Evolutionary conservation across 2,888 invertebrate species (phyloP), one percentile per base, ranked within the genome.

Genomic region (Campoplex nolae): DNA sequence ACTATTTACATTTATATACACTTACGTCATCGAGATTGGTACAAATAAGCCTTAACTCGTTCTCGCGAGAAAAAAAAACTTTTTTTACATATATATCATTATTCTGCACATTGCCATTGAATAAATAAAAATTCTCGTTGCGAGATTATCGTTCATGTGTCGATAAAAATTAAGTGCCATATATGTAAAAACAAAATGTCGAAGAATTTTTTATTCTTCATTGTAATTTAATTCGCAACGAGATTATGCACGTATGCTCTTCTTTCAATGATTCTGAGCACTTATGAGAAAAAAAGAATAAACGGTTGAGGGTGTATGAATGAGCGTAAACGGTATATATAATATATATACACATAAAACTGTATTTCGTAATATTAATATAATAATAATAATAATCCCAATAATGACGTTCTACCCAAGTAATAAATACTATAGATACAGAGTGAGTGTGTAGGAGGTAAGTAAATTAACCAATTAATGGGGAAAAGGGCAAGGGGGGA

Each of bases 381-480:
- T 93, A 90, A 88, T 92, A 92, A 91, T 89, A 91, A 92, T 93
- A 92, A 93, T 94, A 93, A 94, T 94, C 94, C 94, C 94, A 94
- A 93, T 94, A 94, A 93, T 94, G 93, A 93, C 93, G 90, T 93
- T 93, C 94, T 94, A 94, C 94, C 94, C 94, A 94, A 93, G 93
- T 94, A 94, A 94, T 94, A 94, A 94, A 94, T 94, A 94, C 94
- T 94, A 94, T 94, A 94, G 93, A 93, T 94, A 94, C 94, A 94
- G 92, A 94, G 92, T 93, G 93, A 93, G 93, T 93, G 93, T 93
- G 93, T 93, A 92, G 92, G 92, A 87, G 88, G 92, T 93, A 92
- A 93, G 93, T 94, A 93, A 93, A 92, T 93, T 92, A 93, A 93
- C 92, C 90, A 92, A 91, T 90, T 77, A 86, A 86, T 84, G 79